Evolutionary conservation across 2,797 vertebrate species (phyloP), one percentile per base, ranked within the genome.

Genomic region (Mormyrus hasselquistii): DNA sequence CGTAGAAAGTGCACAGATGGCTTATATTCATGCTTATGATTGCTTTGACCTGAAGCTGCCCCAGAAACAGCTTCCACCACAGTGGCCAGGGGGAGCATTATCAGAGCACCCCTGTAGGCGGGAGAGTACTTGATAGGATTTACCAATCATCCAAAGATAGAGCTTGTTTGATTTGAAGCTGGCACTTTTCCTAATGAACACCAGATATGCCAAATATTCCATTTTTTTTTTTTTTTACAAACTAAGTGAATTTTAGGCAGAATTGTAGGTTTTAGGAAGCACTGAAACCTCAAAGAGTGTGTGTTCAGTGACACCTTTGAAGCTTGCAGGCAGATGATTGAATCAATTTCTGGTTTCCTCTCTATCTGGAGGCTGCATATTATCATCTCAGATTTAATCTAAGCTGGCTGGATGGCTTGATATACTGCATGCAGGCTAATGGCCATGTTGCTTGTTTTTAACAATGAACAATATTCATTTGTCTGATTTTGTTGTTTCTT

Each of bases 41-140:
- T 94, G 94, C 90, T 94, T 91, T 94, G 93, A 87, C 92, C 90
- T 94, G 94, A 94, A 94, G 93, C 93, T 91, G 65, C 89, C 90
- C 91, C 88, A 59, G 29, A 12, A 59, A 2, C 41, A 12, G 16
- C 7, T n/a, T 47, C 41, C 73, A 41, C 38, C 19, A 47, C 38
- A 79, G n/a, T 47, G 16, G 92, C 91, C 90, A 52, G 14, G 12
- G 38, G 52, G 44, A 73, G 62, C n/a, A 25, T 49, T 6, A 25
- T 49, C 57, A 25, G 57, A 65, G 49, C 62, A 19, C 38, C 53
- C 91, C 87, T 53, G 92, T 91, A 93, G 93, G 92, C 89, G 92
- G 89, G 85, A 91, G 90, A 91, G 92, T 95, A 93, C 95, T 94
- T 95, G 93, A 93, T 94, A 93, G 92, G 84, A 90, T 88, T 92